Percentiles rank a stretch among this genome's conserved stretches.
phyloP scores from a whole-genome alignment of 2,113 vertebrate species.

The Taurulus bubalis region DNA sequence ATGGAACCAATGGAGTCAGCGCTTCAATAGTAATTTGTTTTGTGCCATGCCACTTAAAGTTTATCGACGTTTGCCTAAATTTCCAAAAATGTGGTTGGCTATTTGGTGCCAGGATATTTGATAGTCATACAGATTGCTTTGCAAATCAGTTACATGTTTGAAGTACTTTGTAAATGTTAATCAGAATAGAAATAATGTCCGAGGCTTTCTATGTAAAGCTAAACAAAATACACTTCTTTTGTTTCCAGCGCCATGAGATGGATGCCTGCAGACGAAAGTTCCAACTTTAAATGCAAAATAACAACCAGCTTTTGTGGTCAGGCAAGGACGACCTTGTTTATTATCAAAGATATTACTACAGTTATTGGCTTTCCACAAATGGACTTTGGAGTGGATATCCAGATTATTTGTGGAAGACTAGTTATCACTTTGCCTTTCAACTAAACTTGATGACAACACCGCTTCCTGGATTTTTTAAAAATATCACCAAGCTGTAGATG shows the following conservation, averaged over 20 bases:
- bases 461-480: not conserved
- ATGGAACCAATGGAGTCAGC: not conserved
- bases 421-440: not conserved
- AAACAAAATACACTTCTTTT: not conserved
- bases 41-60: not conserved
- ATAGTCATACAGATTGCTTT: not conserved
- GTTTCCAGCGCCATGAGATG: slow-evolving; percentile 96
- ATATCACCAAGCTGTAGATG: not conserved
- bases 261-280: slow-evolving; percentile 96
- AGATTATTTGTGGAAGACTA: not conserved
- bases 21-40: not conserved
- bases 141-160: not conserved
- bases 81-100: not conserved
- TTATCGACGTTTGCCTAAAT: not conserved
- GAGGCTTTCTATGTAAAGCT: not conserved
- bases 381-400: slow-evolving; percentile 7
- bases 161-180: not conserved
- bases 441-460: not conserved
- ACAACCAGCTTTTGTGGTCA: not conserved
- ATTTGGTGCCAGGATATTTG: not conserved
- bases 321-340: not conserved
- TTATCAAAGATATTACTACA: slow-evolving; percentile 1
- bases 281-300: slow-evolving; percentile 85
- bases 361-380: slow-evolving; percentile 36
- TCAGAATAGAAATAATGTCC: not conserved